These are phyloP conservation scores for Pachypanchax playfairii DNA, from an alignment of 2,113 vertebrate species.

Conservation along the genomic window DNA sequence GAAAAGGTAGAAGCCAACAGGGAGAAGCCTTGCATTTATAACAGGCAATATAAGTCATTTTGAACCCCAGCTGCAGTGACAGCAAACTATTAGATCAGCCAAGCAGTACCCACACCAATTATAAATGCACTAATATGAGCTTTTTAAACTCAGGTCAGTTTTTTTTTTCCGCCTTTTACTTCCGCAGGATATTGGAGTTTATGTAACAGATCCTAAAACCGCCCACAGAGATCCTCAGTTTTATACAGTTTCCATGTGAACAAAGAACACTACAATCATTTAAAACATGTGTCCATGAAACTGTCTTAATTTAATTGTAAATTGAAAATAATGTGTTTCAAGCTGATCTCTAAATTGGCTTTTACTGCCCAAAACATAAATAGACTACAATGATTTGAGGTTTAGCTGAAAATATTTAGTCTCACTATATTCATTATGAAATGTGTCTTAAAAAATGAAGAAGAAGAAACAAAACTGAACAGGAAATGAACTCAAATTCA, in stretches of 20 bases:
- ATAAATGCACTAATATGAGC: constrained; percentile 63
- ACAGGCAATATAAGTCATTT: constrained; percentile 28
- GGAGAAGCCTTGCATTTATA: constrained; percentile 7
- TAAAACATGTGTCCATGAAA: not conserved
- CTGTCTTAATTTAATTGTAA: no score
- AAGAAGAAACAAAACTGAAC: no score
- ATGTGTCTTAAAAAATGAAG: no score
- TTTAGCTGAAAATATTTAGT: no score
- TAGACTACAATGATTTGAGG: constrained; percentile 2
- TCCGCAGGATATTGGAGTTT: constrained; percentile 49
- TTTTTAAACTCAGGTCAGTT: constrained; percentile 44
- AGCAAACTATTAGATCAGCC: constrained; percentile 38
- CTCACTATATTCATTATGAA: no score
- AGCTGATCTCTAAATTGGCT: constrained; percentile 5
- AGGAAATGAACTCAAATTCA: not conserved
- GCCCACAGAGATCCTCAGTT: constrained; percentile 25
- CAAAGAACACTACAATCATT: not conserved
- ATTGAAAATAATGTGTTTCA: no score
- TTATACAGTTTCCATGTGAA: constrained; percentile 39
- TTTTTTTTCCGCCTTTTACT: constrained; percentile 6
- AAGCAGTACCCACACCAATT: constrained; percentile 50
- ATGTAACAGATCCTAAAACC: constrained; percentile 59
- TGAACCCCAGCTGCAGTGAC: constrained; percentile 29
- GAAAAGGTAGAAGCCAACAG: constrained; percentile 11
- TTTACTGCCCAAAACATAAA: no score